Conservation (phyloP, 2,888 invertebrate species). For the Drosophila formosana region DNA sequence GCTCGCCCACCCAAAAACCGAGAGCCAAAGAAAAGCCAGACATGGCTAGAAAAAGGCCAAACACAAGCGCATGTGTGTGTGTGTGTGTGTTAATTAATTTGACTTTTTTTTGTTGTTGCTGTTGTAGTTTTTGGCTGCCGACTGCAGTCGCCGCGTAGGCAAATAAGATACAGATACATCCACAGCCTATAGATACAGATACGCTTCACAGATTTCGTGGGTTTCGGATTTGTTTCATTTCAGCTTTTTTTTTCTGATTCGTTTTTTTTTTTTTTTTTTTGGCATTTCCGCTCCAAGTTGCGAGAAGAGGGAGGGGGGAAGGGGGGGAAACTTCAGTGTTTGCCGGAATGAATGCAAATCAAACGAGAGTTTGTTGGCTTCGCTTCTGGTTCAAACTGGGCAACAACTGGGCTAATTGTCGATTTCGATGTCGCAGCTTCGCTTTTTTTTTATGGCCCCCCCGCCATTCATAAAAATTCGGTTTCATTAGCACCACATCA, state of each 20-base stretch:
- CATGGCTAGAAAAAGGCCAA: slow-evolving; percentile 49
- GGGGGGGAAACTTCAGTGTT: not conserved
- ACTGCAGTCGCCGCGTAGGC: slow-evolving; percentile 64
- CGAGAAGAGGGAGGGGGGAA: not conserved
- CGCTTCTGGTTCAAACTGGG: slow-evolving; percentile 42
- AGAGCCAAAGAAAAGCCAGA: slow-evolving; percentile 35
- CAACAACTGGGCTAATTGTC: slow-evolving; percentile 25
- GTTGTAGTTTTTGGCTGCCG: slow-evolving; percentile 32
- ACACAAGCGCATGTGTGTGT: slow-evolving; percentile 30
- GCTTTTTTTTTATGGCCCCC: slow-evolving; percentile 5
- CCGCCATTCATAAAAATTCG: slow-evolving; percentile 5
- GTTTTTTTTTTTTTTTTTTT: slow-evolving; percentile 19
- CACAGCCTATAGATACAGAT: slow-evolving; percentile 26
- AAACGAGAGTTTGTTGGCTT: slow-evolving; percentile 47
- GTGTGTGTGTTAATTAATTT: slow-evolving; percentile 73
- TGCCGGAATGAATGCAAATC: slow-evolving; percentile 47
- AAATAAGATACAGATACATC: slow-evolving; percentile 66
- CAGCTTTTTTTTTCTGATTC: slow-evolving; percentile 8
- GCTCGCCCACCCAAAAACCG: slow-evolving; percentile 45
- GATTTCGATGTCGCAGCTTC: not conserved
- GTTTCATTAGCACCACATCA: too few species aligned
- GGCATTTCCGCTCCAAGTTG: slow-evolving; percentile 62
- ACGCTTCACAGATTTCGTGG: slow-evolving; percentile 70
- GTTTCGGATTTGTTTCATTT: slow-evolving; percentile 33
- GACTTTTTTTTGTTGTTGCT: slow-evolving; percentile 33